phyloP scores from a whole-genome alignment of 2,113 vertebrate genomes.

The Oreochromis aureus region DNA sequence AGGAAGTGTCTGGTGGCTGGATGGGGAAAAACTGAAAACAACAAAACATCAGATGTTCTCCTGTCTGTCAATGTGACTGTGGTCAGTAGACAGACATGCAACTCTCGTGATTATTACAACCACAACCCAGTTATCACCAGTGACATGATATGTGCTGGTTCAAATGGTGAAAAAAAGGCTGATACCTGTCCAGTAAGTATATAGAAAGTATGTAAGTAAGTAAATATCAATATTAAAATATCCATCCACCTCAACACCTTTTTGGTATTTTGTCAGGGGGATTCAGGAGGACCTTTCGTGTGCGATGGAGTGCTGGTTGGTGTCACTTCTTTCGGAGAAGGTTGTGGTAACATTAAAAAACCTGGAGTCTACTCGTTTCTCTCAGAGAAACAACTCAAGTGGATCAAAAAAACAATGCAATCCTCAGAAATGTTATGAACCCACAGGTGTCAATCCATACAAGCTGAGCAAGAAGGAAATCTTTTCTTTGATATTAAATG shows the following conservation, averaged over 20 bases:
- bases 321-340: slow-evolving; percentile 36
- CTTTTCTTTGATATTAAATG: neutral
- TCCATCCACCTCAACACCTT: neutral
- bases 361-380: slow-evolving; percentile 62
- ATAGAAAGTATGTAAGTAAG: too few relatives aligned
- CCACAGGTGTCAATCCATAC: accelerated
- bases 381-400: neutral
- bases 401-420: neutral
- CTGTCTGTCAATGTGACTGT: slow-evolving; percentile 50
- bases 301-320: slow-evolving; percentile 37
- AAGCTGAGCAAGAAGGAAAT: neutral
- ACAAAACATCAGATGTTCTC: slow-evolving; percentile 24
- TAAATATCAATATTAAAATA: neutral
- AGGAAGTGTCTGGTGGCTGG: slow-evolving; percentile 55
- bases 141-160: slow-evolving; percentile 63
- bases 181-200: neutral
- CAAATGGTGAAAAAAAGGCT: neutral
- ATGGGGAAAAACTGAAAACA: slow-evolving; percentile 41
- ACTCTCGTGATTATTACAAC: slow-evolving; percentile 49
- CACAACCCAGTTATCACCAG: slow-evolving; percentile 27
- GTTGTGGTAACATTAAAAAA: neutral
- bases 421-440: neutral
- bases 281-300: slow-evolving; percentile 65
- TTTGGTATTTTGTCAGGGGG: slow-evolving; percentile 37
- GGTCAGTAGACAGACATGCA: slow-evolving; percentile 47